A percentile compares a stretch with the other conserved stretches of the same genome.
phyloP scores from a whole-genome alignment of 2,797 vertebrate species.

The Psittacula echo region DNA sequence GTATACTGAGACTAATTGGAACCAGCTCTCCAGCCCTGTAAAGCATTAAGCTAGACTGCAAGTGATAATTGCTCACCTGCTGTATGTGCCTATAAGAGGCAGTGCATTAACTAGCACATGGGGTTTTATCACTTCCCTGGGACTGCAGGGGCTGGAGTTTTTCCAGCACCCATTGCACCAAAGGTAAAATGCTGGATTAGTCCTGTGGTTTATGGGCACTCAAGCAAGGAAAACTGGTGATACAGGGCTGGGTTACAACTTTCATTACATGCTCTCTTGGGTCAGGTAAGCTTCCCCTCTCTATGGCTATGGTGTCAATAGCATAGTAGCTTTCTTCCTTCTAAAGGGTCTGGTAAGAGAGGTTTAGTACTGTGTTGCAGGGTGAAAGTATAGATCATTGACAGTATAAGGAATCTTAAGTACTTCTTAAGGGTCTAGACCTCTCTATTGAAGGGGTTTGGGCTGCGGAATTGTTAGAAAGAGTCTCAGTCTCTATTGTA shows the following conservation, averaged over 20 bases:
- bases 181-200: background rate
- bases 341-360: background rate
- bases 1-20: slow-evolving; percentile 65
- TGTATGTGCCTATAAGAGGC: slow-evolving; percentile 53
- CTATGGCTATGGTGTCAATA: background rate
- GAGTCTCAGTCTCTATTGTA: background rate
- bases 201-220: background rate
- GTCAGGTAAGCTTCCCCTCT: background rate
- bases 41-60: slow-evolving; percentile 49
- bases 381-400: background rate
- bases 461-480: background rate
- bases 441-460: background rate
- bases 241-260: background rate
- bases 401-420: background rate
- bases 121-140: slow-evolving; percentile 50
- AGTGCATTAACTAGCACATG: slow-evolving; percentile 42
- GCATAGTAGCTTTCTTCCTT: background rate
- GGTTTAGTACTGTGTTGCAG: background rate
- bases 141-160: background rate
- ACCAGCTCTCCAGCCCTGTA: slow-evolving; percentile 59
- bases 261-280: background rate
- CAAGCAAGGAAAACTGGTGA: background rate
- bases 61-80: slow-evolving; percentile 76
- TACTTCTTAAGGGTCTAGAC: background rate
- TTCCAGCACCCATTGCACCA: background rate